Percentiles rank a stretch among this genome's conserved stretches.
Conservation (phyloP, 2,113 vertebrate species). For the Gadus chalcogrammus region DNA sequence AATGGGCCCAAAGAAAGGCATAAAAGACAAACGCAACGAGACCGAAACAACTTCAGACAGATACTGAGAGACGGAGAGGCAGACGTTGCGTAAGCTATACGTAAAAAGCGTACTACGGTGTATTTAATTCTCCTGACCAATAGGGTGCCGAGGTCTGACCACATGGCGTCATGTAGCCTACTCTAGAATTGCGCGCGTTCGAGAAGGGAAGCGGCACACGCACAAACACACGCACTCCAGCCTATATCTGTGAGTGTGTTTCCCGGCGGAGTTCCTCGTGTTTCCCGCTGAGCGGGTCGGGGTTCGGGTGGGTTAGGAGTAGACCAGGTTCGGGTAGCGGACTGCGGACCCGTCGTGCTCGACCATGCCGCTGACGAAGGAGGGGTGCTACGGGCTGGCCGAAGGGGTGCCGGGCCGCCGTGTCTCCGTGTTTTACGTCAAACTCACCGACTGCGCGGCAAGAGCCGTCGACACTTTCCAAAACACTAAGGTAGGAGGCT, state of each 20-base stretch:
- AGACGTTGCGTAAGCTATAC: conserved; percentile 45
- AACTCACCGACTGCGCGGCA: conserved; percentile 89
- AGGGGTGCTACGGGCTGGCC: conserved; percentile 82
- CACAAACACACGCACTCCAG: background rate
- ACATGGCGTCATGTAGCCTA: conserved; percentile 55
- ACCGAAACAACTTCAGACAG: background rate
- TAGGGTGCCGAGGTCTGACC: conserved; percentile 23
- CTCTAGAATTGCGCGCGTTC: conserved; percentile 64
- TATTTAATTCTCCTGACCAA: conserved; percentile 58
- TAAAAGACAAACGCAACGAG: background rate
- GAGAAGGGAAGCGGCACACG: conserved; percentile 5
- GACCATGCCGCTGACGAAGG: conserved; percentile 82
- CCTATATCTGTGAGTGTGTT: background rate
- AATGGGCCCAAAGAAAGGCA: background rate
- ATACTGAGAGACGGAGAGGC: background rate
- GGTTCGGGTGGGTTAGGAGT: too few species aligned
- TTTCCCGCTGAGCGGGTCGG: background rate
- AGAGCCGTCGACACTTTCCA: conserved; percentile 81
- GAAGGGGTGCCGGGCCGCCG: conserved; percentile 69
- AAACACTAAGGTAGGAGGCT: conserved; percentile 69
- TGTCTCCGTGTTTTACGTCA: conserved; percentile 86
- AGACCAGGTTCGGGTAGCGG: too few species aligned
- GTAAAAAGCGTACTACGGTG: conserved; percentile 25
- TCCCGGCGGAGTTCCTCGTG: background rate
- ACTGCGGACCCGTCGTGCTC: too few species aligned